These are phyloP conservation scores for Stratiomys singularior DNA, from an alignment of 2,888 invertebrate species.

Conservation along the genomic window DNA sequence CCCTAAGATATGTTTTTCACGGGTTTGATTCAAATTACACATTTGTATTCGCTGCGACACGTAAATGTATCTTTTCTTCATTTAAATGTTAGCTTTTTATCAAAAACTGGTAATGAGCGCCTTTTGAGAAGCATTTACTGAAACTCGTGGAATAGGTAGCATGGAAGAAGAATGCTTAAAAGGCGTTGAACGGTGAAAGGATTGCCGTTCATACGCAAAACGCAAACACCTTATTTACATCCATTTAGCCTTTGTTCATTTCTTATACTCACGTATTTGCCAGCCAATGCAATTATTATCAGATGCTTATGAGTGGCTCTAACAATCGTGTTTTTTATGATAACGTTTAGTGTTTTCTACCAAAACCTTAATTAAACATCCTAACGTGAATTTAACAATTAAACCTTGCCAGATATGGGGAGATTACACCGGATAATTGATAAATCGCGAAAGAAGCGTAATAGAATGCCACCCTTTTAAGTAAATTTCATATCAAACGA, in stretches of 20 bases:
- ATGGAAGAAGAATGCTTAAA: not conserved
- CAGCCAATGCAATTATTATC: too few species aligned
- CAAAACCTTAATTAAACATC: too few species aligned
- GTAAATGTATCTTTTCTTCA: slow-evolving; percentile 8
- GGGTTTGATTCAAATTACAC: slow-evolving; percentile 39
- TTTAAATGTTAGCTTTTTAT: slow-evolving; percentile 18
- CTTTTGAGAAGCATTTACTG: slow-evolving; percentile 6
- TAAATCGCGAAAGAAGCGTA: too few species aligned
- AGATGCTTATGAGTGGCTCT: too few species aligned
- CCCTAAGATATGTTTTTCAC: slow-evolving; percentile 13
- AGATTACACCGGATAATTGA: too few species aligned
- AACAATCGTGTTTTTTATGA: too few species aligned
- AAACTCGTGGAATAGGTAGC: not conserved
- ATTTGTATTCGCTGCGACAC: not conserved
- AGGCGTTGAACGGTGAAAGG: slow-evolving; percentile 43
- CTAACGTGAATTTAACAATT: too few species aligned
- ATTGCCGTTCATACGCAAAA: slow-evolving; percentile 16
- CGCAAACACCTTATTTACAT: not conserved
- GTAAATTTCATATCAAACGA: too few species aligned
- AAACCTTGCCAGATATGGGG: too few species aligned
- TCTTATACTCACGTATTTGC: too few species aligned
- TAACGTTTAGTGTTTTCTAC: too few species aligned
- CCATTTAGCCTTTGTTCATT: not conserved
- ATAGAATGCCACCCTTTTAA: too few species aligned
- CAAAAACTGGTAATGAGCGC: slow-evolving; percentile 25